Base-by-base conservation (phyloP, 2,797 vertebrate genomes). In the Sarcoramphus papa region DNA sequence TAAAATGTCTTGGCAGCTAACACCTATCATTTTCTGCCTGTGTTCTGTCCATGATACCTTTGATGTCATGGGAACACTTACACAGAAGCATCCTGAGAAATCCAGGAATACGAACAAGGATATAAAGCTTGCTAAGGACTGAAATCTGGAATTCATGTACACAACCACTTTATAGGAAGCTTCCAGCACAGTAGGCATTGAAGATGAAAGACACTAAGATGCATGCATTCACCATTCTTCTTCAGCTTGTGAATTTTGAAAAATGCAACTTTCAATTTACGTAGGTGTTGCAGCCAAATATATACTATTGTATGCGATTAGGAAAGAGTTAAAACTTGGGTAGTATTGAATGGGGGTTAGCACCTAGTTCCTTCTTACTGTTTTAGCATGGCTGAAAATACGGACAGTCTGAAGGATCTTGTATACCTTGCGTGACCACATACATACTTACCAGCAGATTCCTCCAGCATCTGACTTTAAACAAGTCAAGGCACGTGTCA, bases 31-130 rank as follows among this genome's bases (percentile, higher is more conserved):
- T 92, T 95, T 92, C 93, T 91, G 86, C 92, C 84, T 93, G 21
- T 85, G 30, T 85, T 94, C 68, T 94, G 80, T 87, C 88, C n/a
- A 2, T 75, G 79, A 92, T 93, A 92, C 75, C 94, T 97, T 96
- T 97, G 95, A 96, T 95, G 95, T 96, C 53, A 64, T 97, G 94
- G 92, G 97, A 97, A 96, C 67, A 33, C 70, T 85, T 79, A 28
- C 0, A 69, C 13, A 88, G 85, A 82, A 85, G 31, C 80, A 79
- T 41, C 5, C 88, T 73, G 76, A 96, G 88, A 90, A 95, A 94
- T 84, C 35, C 70, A 86, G 90, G 73, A 87, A 64, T 77, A 67
- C 0, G 45, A 79, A 60, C n/a, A 83, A 85, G 43, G 50, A 19
- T 67, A 73, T 95, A 78, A 75, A 78, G 24, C 48, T 68, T 80